Conservation (phyloP, 2,888 invertebrate species). For the Caenorhabditis sulstoni region DNA sequence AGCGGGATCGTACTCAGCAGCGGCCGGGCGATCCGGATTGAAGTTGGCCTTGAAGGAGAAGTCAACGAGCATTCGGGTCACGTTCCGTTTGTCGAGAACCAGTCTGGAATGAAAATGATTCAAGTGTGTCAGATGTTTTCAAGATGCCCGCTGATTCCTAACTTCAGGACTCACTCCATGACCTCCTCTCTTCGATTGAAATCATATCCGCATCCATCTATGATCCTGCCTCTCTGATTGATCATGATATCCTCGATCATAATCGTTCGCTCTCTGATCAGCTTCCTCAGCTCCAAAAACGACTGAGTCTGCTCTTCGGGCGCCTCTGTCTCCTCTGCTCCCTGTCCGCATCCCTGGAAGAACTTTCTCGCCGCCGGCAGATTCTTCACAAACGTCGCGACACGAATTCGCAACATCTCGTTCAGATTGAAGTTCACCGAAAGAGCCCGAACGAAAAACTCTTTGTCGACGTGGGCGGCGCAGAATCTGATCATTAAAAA, state of each 20-base stretch:
- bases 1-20: too few relatives aligned
- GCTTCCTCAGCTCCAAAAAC: neutral
- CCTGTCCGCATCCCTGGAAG: conserved; percentile 10
- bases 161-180: conserved; percentile 25
- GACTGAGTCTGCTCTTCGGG: too few relatives aligned
- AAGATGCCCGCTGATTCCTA: too few relatives aligned
- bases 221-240: conserved; percentile 9
- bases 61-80: too few relatives aligned
- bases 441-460: conserved; percentile 60
- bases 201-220: neutral
- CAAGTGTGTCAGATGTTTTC: too few relatives aligned
- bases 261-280: conserved; percentile 10
- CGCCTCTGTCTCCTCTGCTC: too few relatives aligned
- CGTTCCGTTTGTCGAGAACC: neutral
- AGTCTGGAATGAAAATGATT: neutral
- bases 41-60: too few relatives aligned
- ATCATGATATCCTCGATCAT: conserved; percentile 19
- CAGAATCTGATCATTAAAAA: conserved; percentile 61
- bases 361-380: neutral
- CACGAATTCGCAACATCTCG: conserved; percentile 52
- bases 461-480: conserved; percentile 67
- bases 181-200: neutral
- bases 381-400: neutral
- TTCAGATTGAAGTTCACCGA: conserved; percentile 63
- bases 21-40: too few relatives aligned